These are phyloP conservation scores for Fissipunctia ypsillon DNA, from an alignment of 2,888 invertebrate species.

Conservation along the genomic window DNA sequence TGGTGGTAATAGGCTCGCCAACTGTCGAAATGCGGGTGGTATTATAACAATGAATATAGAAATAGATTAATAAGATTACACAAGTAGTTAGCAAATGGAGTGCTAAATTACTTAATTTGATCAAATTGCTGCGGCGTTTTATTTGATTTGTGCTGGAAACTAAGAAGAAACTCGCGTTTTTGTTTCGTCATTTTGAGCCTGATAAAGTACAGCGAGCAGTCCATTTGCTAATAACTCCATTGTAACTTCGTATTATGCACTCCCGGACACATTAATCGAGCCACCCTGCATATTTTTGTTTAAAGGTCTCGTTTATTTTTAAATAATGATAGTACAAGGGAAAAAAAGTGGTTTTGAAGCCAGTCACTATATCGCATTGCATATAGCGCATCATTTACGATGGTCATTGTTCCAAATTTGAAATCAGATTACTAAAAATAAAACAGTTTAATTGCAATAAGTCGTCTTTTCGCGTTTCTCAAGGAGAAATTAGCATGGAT, in stretches of 20 bases:
- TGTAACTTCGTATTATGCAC: background rate
- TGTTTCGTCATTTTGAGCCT: background rate
- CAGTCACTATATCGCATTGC: no score
- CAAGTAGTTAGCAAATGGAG: conserved; percentile 35
- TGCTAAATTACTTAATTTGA: conserved; percentile 7
- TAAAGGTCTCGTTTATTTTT: no score
- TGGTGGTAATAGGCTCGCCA: background rate
- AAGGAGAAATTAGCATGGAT: background rate
- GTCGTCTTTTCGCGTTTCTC: no score
- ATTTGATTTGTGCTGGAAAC: background rate
- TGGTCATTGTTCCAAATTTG: background rate
- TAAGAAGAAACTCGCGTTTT: background rate
- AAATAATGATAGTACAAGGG: background rate
- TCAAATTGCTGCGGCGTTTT: background rate
- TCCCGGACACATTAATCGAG: background rate
- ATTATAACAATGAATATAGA: background rate
- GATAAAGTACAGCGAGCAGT: background rate
- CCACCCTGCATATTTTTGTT: no score
- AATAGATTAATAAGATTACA: conserved; percentile 7
- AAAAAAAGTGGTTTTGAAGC: background rate
- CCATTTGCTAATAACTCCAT: conserved; percentile 14
- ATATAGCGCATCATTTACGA: no score
- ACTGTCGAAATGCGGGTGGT: background rate
- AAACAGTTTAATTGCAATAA: no score
- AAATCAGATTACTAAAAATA: no score